Percentiles rank a stretch among this genome's conserved stretches.
Evolutionary conservation across 1,140 invertebrate species (phyloP).

Genomic region (Mactra quadrangularis): DNA sequence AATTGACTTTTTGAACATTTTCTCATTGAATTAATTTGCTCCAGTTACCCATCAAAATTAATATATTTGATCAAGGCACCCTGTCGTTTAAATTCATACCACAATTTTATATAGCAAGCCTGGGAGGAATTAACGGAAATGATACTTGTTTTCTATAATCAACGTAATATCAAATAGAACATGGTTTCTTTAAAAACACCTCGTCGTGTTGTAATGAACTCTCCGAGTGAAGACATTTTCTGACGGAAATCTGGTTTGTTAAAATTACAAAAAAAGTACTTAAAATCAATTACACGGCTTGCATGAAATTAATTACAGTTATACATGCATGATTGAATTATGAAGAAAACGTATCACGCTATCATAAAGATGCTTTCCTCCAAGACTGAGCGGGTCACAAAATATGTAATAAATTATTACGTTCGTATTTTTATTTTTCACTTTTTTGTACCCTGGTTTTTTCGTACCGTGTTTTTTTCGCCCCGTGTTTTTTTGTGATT

Average conservation of each 20-base stretch:
- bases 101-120: no score
- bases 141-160: background rate
- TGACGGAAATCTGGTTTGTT: constrained; percentile 10
- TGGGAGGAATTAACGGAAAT: background rate
- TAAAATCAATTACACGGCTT: constrained; percentile 13
- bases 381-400: no score
- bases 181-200: background rate
- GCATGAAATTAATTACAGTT: constrained; percentile 20
- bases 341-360: constrained; percentile 21
- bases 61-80: no score
- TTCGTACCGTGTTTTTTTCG: no score
- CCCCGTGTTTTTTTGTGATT: no score
- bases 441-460: no score
- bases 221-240: constrained; percentile 19
- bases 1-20: no score
- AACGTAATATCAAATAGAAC: background rate
- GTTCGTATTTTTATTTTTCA: no score
- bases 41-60: no score
- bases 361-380: background rate
- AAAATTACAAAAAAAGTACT: constrained; percentile 7
- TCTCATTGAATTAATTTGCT: no score
- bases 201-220: constrained; percentile 9
- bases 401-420: no score
- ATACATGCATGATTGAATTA: constrained; percentile 6
- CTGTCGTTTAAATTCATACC: no score